Evolutionary conservation across 2,113 vertebrate genomes (phyloP).

Genomic region (Ascaphus truei): DNA sequence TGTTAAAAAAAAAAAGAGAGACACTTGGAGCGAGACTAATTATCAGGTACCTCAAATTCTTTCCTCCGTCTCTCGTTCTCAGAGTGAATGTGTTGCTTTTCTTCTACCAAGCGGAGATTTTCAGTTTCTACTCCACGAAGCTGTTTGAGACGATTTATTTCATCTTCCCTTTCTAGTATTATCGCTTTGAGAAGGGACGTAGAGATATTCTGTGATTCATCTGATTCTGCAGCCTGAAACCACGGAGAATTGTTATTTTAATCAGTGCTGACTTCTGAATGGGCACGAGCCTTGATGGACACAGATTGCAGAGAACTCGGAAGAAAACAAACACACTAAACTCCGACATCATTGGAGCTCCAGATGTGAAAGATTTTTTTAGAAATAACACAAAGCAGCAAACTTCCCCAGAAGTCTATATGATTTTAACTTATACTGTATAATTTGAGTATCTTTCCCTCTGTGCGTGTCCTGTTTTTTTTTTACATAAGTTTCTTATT

Average conservation of each 20-base stretch:
- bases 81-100: neutral
- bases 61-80: neutral
- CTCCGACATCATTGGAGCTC: neutral
- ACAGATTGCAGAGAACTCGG: neutral
- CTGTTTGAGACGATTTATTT: conserved; percentile 28
- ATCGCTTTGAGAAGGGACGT: neutral
- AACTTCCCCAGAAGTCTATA: too few relatives aligned
- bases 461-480: too few relatives aligned
- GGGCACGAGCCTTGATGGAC: neutral
- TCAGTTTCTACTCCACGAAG: conserved; percentile 1
- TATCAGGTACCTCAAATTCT: neutral
- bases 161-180: neutral
- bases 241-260: neutral
- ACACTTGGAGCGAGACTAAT: too few relatives aligned
- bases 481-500: too few relatives aligned
- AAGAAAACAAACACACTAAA: neutral
- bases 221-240: neutral
- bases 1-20: too few relatives aligned
- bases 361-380: too few relatives aligned
- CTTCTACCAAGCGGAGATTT: conserved; percentile 10
- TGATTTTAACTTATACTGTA: too few relatives aligned
- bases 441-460: too few relatives aligned
- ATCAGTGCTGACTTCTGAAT: neutral
- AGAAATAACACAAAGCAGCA: too few relatives aligned
- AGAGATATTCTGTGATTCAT: neutral